phyloP scores from a whole-genome alignment of 2,113 vertebrate species.

The Columba janthina region DNA sequence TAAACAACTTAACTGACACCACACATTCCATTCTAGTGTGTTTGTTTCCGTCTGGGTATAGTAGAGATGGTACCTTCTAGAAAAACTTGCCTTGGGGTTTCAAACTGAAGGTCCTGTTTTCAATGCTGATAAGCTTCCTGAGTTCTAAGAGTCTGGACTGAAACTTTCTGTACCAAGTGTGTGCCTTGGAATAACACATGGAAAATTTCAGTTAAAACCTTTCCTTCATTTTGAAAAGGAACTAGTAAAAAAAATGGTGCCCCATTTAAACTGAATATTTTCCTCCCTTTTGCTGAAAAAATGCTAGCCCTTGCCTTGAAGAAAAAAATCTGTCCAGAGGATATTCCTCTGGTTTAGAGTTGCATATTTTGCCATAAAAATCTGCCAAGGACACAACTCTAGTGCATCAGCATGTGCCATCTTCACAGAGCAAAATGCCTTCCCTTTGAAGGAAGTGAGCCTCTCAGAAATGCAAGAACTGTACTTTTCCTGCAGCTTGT shows the following conservation, averaged over 20 bases:
- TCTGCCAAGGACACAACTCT: background rate
- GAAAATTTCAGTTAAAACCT: background rate
- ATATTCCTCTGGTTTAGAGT: background rate
- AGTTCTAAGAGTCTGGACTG: background rate
- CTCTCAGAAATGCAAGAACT: background rate
- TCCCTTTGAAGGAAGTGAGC: background rate
- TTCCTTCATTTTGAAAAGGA: background rate
- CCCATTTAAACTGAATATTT: background rate
- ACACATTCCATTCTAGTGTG: background rate
- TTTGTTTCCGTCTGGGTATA: background rate
- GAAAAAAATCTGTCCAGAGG: background rate
- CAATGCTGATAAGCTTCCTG: background rate
- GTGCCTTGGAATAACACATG: background rate
- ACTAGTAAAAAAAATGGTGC: background rate
- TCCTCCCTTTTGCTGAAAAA: background rate
- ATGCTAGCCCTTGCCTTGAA: background rate
- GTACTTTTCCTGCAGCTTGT: background rate
- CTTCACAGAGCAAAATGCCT: background rate
- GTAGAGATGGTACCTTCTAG: background rate
- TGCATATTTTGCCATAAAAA: background rate
- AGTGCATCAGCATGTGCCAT: background rate
- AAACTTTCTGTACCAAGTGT: background rate
- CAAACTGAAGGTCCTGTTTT: background rate
- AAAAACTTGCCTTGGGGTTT: background rate
- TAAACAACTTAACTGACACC: background rate